phyloP scores from a whole-genome alignment of 2,888 invertebrate genomes.

The Brenthis daphne region DNA sequence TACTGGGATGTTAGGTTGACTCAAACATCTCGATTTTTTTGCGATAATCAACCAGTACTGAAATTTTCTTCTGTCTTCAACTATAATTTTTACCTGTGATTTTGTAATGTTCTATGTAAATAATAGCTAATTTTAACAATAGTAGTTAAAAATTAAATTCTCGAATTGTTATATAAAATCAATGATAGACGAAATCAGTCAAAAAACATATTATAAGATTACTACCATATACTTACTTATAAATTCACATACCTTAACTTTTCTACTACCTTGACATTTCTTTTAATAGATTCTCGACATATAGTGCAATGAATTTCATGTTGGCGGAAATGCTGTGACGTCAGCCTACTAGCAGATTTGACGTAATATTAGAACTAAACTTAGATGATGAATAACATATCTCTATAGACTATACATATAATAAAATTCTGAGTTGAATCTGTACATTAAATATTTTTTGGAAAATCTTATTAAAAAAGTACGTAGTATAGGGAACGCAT shows the following conservation, averaged over 20 bases:
- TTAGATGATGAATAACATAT: neutral
- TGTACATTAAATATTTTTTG: no score
- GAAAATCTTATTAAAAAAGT: no score
- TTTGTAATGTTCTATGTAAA: neutral
- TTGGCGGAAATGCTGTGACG: constrained; percentile 2
- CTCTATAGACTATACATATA: neutral
- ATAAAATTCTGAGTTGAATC: neutral
- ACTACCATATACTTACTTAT: constrained; percentile 32
- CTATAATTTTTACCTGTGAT: constrained; percentile 19
- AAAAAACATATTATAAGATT: no score
- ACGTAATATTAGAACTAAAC: neutral
- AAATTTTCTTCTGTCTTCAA: constrained; percentile 21
- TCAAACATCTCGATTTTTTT: constrained; percentile 64
- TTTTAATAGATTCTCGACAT: constrained; percentile 17
- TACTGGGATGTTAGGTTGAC: constrained; percentile 67
- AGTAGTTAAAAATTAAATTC: no score
- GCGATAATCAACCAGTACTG: constrained; percentile 57
- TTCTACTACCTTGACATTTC: constrained; percentile 22
- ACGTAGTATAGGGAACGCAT: no score
- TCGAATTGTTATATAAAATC: no score
- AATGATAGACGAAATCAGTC: no score
- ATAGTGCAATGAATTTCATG: constrained; percentile 12
- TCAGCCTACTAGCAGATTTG: neutral
- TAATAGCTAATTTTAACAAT: no score
- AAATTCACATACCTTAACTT: constrained; percentile 15